Base-by-base conservation (phyloP, 2,797 vertebrate species). In the Diglossa cyanea region DNA sequence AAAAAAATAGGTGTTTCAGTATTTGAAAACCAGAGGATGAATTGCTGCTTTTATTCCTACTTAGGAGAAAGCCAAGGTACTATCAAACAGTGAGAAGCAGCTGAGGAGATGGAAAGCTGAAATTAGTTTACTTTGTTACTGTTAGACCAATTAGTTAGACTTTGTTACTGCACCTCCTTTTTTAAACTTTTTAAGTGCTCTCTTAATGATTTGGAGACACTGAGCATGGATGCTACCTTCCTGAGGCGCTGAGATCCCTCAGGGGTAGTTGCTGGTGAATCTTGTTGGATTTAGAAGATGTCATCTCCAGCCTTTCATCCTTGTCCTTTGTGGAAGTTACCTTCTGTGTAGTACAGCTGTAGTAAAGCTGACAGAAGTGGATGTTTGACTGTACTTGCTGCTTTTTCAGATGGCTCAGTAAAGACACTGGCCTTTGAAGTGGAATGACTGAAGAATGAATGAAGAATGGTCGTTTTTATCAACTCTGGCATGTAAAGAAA, bases 281-380 rank as follows among this genome's bases (percentile, higher is more conserved):
- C 45, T 83, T 53, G 3, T 14, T 74, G 35, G 31, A 63, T 4
- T 65, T 35, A 39, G 26, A 31, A 39, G 42, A 24, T 33, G 3
- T 14, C 3, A 9, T 62, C 75, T 73, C 33, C 31, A 76, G 14
- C 1, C 7, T 62, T 81, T 40, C 25, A 28, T 60, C 14, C 28
- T 71, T 0, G 0, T 13, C 19, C 20, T 85, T 51, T 33, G 10
- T 44, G 28, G 10, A 66, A 62, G 8, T 30, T 55, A 13, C 5
- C 2, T 54, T 51, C 23, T 51, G 30, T 39, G 10, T 45, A 45
- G 35, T n/a, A 66, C 51, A 77, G 10, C 21, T 68, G 16, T 68
- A 65, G 44, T 26, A 67, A 77, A 63, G 17, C 20, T 61, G 67
- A 44, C 17, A 63, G 42, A 67, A 84, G 11, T 13, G 24, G 10